Evolutionary conservation across 2,113 vertebrate genomes (phyloP), one percentile per base, ranked within the genome.

Genomic region (Festucalex cinctus): DNA sequence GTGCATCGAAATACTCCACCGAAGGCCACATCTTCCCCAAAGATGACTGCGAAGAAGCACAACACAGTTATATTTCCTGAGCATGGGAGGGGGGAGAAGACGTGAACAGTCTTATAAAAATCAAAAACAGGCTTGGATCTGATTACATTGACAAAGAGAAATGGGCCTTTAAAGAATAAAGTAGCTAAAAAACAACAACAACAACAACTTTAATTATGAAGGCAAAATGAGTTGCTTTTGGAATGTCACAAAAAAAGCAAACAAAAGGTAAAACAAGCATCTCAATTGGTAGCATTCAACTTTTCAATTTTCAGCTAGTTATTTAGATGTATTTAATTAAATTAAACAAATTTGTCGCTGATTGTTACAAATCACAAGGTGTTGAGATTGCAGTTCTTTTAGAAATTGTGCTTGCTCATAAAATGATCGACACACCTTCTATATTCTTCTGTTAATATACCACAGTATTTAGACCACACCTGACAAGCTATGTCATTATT

Each of bases 1-100:
- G 97, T 99, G 85, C 97, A 99, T 78, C 97, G 92, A 81, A 99
- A 99, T n/a, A 99, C 97, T 76, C 97, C 97, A 61, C 97, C 97
- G 73, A 99, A 99, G 62, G 97, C 95, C 65, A 99, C 97, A 57
- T 99, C 97, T 88, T 99, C 97, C 61, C 97, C 96, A 89, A 99
- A 99, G 85, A 99, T 88, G 24, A 99, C 97, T 99, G 86, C 17
- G 88, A 85, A 82, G 65, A 58, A 83, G 71, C 71, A 81, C 6
- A 61, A 39, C 0, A 74, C 41, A 63, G 46, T 56, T n/a, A n/a
- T 19, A 17, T 16, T 9, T 3, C 35, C 6, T 8, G 16, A 0
- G 6, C 22, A 17, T 9, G 26, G 8, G 53, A 19, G 26, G 8
- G 53, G 26, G 10, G 16, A 28, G 17, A 28, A 24, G 26, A 22